A percentile compares a stretch with the other conserved stretches of the same genome.
Evolutionary conservation across 2,888 invertebrate genomes (phyloP).

Genomic region (Rhopalosiphum nymphaeae): DNA sequence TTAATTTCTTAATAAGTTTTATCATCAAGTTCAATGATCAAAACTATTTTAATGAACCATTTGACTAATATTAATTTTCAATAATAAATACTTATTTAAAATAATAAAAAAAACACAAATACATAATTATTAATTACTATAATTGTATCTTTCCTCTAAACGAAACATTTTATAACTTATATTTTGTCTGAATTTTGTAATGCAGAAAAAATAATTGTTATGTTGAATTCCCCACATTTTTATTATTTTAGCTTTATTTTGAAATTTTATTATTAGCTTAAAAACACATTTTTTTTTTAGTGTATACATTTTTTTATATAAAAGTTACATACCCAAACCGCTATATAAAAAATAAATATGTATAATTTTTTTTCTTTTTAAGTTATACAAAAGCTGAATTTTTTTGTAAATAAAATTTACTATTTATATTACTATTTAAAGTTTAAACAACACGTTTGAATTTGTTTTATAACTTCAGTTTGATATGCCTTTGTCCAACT

Average conservation of each 20-base stretch:
- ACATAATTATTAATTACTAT: constrained; percentile 55
- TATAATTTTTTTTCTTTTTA: constrained; percentile 64
- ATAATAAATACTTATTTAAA: constrained; percentile 35
- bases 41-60: constrained; percentile 53
- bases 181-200: constrained; percentile 59
- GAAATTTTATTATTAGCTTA: constrained; percentile 64
- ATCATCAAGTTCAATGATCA: constrained; percentile 55
- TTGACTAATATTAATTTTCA: constrained; percentile 58
- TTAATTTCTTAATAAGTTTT: constrained; percentile 30
- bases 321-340: constrained; percentile 56
- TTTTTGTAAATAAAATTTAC: constrained; percentile 65
- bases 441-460: constrained; percentile 45
- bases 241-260: constrained; percentile 64
- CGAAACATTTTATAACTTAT: constrained; percentile 61
- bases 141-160: constrained; percentile 60
- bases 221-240: constrained; percentile 61
- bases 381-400: constrained; percentile 64
- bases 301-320: constrained; percentile 58
- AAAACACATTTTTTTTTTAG: constrained; percentile 61
- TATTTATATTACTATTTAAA: constrained; percentile 65
- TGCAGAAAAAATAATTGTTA: constrained; percentile 60
- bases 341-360: constrained; percentile 61
- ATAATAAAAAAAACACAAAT: neutral
- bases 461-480: constrained; percentile 53
- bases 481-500: constrained; percentile 22